Evolutionary conservation across 2,113 vertebrate genomes (phyloP).

Genomic region (Benitochromis conjunctus): DNA sequence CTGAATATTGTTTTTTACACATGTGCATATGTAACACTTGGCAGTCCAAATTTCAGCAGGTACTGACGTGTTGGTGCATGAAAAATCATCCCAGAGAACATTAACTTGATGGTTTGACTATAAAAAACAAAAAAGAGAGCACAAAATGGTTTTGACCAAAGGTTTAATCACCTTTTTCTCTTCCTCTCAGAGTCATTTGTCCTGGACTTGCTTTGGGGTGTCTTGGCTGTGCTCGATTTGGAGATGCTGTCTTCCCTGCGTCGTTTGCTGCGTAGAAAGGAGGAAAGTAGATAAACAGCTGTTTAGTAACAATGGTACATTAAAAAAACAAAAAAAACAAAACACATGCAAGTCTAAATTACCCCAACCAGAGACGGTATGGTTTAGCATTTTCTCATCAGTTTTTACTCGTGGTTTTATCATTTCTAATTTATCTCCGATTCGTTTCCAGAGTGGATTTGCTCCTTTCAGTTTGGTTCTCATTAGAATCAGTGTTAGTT

Average conservation of each 20-base stretch:
- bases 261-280: constrained; percentile 73
- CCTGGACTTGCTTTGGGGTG: constrained; percentile 84
- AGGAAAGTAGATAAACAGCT: background rate
- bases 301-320: background rate
- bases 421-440: background rate
- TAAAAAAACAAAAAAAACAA: too few relatives aligned
- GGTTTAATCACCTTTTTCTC: constrained; percentile 93
- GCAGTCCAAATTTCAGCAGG: background rate
- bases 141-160: background rate
- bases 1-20: background rate
- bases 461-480: background rate
- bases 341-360: background rate
- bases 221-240: constrained; percentile 75
- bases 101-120: background rate
- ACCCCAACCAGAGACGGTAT: background rate
- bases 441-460: background rate
- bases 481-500: background rate
- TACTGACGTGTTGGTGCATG: background rate
- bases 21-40: background rate
- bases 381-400: background rate
- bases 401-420: background rate
- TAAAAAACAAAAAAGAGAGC: background rate
- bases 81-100: background rate
- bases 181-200: constrained; percentile 90
- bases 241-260: constrained; percentile 87